phyloP scores from a whole-genome alignment of 2,888 invertebrate genomes.

The Amphimallon solstitiale region DNA sequence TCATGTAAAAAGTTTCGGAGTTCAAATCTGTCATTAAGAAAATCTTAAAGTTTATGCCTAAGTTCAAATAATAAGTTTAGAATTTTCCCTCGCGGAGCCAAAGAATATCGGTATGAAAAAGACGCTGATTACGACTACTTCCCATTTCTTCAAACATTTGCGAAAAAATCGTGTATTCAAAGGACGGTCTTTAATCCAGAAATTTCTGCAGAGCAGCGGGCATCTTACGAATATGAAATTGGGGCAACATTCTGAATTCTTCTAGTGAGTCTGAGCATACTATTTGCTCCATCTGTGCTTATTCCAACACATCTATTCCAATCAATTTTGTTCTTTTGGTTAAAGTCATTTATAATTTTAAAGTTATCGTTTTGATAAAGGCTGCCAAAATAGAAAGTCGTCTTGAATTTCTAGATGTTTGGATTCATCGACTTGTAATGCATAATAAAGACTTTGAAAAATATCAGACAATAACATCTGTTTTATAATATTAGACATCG shows the following conservation, averaged over 20 bases:
- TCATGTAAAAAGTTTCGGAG: slow-evolving; percentile 36
- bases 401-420: slow-evolving; percentile 29
- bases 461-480: slow-evolving; percentile 28
- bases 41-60: slow-evolving; percentile 31
- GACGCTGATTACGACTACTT: neutral
- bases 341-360: neutral
- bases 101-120: slow-evolving; percentile 33
- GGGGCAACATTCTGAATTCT: slow-evolving; percentile 34
- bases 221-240: slow-evolving; percentile 37
- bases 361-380: slow-evolving; percentile 36
- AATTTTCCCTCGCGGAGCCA: slow-evolving; percentile 36
- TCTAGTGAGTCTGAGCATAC: slow-evolving; percentile 26
- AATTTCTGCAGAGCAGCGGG: slow-evolving; percentile 31
- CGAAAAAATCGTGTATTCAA: slow-evolving; percentile 36
- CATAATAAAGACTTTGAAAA: slow-evolving; percentile 34
- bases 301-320: slow-evolving; percentile 2
- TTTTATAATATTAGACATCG: too few species aligned
- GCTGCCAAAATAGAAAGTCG: slow-evolving; percentile 38
- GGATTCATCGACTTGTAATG: slow-evolving; percentile 40
- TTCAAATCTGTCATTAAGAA: slow-evolving; percentile 32
- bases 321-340: slow-evolving; percentile 35
- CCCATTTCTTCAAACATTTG: slow-evolving; percentile 40
- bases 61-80: slow-evolving; percentile 23
- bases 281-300: slow-evolving; percentile 41
- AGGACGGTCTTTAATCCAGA: slow-evolving; percentile 29